phyloP scores from a whole-genome alignment of 1,140 invertebrate species.

The Cecropterus lyciades region DNA sequence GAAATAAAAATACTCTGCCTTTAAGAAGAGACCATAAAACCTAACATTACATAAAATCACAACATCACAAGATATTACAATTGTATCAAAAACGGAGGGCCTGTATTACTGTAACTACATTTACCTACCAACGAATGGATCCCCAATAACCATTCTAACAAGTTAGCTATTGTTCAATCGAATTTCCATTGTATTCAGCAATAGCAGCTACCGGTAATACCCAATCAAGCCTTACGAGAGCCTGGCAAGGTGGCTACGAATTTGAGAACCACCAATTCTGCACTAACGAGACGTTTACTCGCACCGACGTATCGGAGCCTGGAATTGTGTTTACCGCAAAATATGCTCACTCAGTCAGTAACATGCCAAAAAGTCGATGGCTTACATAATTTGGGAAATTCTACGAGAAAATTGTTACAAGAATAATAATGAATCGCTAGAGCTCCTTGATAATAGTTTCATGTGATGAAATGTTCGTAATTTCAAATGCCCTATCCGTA shows the following conservation, averaged over 20 bases:
- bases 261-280: slow-evolving; percentile 4
- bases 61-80: too few relatives aligned
- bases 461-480: too few relatives aligned
- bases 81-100: too few relatives aligned
- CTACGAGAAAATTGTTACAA: too few relatives aligned
- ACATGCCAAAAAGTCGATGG: not conserved
- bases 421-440: too few relatives aligned
- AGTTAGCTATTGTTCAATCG: slow-evolving; percentile 14
- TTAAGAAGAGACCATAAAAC: too few relatives aligned
- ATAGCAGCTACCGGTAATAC: not conserved
- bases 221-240: not conserved
- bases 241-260: not conserved
- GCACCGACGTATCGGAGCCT: not conserved
- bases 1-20: too few relatives aligned
- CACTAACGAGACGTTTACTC: not conserved
- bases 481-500: too few relatives aligned
- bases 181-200: slow-evolving; percentile 7
- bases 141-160: slow-evolving; percentile 4
- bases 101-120: not conserved
- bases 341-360: not conserved
- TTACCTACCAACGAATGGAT: not conserved
- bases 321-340: not conserved
- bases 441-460: too few relatives aligned
- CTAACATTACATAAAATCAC: too few relatives aligned
- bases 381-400: too few relatives aligned